These are phyloP conservation scores for Cotesia chilonis DNA, from an alignment of 1,140 invertebrate species.

Conservation along the genomic window DNA sequence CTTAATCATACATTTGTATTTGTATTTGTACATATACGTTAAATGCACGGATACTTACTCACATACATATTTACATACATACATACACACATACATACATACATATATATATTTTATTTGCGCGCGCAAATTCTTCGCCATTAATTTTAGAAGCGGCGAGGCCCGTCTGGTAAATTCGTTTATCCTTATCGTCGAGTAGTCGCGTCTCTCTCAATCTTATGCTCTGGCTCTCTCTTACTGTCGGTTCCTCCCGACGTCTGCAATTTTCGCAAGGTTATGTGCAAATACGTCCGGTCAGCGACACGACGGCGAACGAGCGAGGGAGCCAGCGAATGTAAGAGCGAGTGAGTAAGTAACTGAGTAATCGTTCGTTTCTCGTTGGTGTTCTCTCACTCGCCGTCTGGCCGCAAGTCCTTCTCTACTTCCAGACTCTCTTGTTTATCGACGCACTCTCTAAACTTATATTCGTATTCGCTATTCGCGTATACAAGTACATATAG, in stretches of 20 bases:
- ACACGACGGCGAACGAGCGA: conserved; percentile 31
- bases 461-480: background rate
- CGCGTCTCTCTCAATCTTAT: conserved; percentile 11
- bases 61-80: background rate
- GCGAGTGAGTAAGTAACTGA: conserved; percentile 25
- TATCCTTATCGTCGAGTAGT: conserved; percentile 11
- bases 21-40: background rate
- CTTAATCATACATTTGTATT: background rate
- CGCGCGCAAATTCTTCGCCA: conserved; percentile 28
- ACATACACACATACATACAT: background rate
- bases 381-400: conserved; percentile 30
- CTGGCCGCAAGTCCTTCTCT: conserved; percentile 36
- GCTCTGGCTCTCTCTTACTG: conserved; percentile 10
- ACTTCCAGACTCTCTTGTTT: conserved; percentile 30
- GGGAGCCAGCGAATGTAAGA: too few relatives aligned
- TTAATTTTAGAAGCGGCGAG: conserved; percentile 34
- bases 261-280: conserved; percentile 40
- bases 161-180: conserved; percentile 29
- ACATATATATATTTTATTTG: conserved; percentile 12
- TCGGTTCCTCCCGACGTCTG: conserved; percentile 30
- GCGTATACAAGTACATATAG: too few relatives aligned
- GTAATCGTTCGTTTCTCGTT: conserved; percentile 37
- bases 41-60: background rate
- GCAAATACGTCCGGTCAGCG: conserved; percentile 44
- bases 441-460: conserved; percentile 33